Percentiles rank a stretch among this genome's conserved stretches.
Conservation (phyloP, 2,888 invertebrate genomes). For the Apamea epomidion region DNA sequence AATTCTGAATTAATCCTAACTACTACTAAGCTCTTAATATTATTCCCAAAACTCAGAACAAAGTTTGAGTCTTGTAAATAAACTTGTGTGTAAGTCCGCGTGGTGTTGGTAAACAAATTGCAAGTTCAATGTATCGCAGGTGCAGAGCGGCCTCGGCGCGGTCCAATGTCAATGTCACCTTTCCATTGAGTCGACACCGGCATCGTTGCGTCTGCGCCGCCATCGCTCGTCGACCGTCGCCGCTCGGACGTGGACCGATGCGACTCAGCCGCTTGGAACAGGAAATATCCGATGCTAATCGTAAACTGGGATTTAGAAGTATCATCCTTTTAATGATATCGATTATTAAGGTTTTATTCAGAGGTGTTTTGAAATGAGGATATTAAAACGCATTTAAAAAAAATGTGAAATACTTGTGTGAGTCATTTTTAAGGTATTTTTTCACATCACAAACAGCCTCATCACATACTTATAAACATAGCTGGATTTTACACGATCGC, state of each 20-base stretch:
- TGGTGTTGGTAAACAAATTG: conserved; percentile 77
- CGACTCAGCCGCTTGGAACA: conserved; percentile 31
- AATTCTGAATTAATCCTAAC: not conserved
- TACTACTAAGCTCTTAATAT: not conserved
- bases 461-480: conserved; percentile 22
- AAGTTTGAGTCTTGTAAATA: conserved; percentile 43
- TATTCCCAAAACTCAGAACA: not conserved
- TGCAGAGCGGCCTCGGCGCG: conserved; percentile 69
- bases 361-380: not conserved
- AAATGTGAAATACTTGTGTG: not conserved
- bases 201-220: conserved; percentile 42
- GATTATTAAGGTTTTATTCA: not conserved
- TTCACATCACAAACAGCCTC: not conserved
- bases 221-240: conserved; percentile 16
- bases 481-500: conserved; percentile 26
- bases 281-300: conserved; percentile 52
- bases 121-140: conserved; percentile 80
- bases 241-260: conserved; percentile 13
- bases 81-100: conserved; percentile 34
- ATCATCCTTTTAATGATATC: conserved; percentile 12
- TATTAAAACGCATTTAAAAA: not conserved
- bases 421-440: conserved; percentile 14
- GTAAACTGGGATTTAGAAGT: conserved; percentile 13
- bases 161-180: conserved; percentile 88
- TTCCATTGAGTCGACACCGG: conserved; percentile 72